Base-by-base conservation (phyloP, 2,113 vertebrate species). In the Myiozetetes cayanensis region DNA sequence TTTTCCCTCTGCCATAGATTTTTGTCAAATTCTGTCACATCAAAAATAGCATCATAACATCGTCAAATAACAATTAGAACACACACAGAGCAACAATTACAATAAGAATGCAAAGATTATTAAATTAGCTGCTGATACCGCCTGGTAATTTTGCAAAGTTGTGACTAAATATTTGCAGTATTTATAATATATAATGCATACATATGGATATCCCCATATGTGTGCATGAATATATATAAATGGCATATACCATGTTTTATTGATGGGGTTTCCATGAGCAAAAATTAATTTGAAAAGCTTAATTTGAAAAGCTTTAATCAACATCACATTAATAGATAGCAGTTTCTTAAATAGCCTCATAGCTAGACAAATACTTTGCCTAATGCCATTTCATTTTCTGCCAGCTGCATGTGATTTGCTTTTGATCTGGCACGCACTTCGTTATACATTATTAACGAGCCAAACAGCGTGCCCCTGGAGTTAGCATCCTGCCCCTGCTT, bases 391-490 rank as follows among this genome's bases (percentile, higher is more conserved):
- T 95, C 89, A 92, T 95, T 96, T 94, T 93, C 94, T 95, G 86
- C 90, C 90, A 92, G 82, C 71, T 90, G 73, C 96, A 93, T 80
- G 83, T 82, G 96, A 93, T 96, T 96, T 96, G 92, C 95, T 96
- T 98, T 97, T 98, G 96, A 98, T 97, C 95, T 94, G 92, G 95
- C 93, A 94, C 14, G 21, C 44, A 83, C 94, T 97, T 97, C 72
- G 47, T 98, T 96, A 96, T 90, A 96, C 96, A 97, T 97, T 97
- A 97, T 97, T 97, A 97, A 97, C 93, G 73, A 97, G 96, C 96
- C 85, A 93, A 95, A 96, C 96, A 94, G 24, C 7, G 79, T 95
- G 96, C 95, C 95, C 97, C 95, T 78, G 93, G 95, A 95, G 96
- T 95, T 96, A 95, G 93, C 94, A 94, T 76, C 84, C 93, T 94